Percentiles rank a stretch among this genome's conserved stretches.
Evolutionary conservation across 2,797 vertebrate species (phyloP).

Genomic region (Lepus oiostolus): DNA sequence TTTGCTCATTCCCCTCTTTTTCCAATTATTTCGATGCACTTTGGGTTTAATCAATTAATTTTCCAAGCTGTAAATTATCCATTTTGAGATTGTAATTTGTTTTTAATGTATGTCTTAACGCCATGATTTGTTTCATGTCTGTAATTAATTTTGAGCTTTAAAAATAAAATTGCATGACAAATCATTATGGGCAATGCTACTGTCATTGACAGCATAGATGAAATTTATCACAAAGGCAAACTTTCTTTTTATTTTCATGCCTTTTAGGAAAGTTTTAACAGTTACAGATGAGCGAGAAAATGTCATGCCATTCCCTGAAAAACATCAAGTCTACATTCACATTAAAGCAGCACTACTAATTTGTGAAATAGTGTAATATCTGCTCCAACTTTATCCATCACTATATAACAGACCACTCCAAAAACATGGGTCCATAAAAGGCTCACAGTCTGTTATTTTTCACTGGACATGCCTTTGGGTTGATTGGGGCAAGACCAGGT

Average conservation of each 20-base stretch:
- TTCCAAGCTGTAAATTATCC: constrained; percentile 85
- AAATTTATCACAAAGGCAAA: constrained; percentile 77
- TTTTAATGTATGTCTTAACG: constrained; percentile 87
- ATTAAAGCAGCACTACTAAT: neutral
- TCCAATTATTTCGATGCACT: constrained; percentile 84
- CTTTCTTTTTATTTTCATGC: constrained; percentile 71
- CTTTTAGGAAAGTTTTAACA: constrained; percentile 34
- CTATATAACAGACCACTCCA: neutral
- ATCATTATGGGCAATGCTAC: constrained; percentile 81
- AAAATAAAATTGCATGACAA: constrained; percentile 87
- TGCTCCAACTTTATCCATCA: neutral
- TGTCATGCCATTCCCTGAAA: neutral
- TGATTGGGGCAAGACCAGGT: neutral
- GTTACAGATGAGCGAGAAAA: constrained; percentile 35
- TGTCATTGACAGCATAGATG: constrained; percentile 74
- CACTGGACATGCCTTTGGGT: neutral
- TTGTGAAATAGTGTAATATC: neutral
- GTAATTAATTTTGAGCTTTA: constrained; percentile 89
- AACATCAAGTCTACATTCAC: neutral
- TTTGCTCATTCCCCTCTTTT: constrained; percentile 78
- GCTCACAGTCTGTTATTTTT: neutral
- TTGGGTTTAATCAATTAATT: constrained; percentile 87
- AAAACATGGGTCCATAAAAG: constrained; percentile 9
- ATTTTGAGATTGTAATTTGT: constrained; percentile 87
- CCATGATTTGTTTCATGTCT: constrained; percentile 88